These are phyloP conservation scores for Drosophila pseudotalamancana DNA, from an alignment of 2,888 invertebrate genomes.

Conservation along the genomic window DNA sequence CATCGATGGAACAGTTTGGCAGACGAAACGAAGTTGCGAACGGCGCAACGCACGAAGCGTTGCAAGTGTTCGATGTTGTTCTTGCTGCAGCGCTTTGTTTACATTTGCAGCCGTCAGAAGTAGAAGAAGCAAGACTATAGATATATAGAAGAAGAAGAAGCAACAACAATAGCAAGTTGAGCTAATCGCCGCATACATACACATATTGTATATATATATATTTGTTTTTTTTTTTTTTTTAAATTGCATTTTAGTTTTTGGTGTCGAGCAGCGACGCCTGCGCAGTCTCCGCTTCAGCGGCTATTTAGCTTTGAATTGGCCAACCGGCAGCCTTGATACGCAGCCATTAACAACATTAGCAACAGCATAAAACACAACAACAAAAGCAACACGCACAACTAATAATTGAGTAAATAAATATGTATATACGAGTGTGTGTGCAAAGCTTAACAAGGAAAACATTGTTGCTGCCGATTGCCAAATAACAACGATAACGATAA, in stretches of 20 bases:
- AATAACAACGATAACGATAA: constrained; percentile 18
- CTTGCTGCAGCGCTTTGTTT: constrained; percentile 43
- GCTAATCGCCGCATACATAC: constrained; percentile 52
- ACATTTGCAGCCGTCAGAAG: constrained; percentile 29
- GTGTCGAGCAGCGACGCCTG: constrained; percentile 61
- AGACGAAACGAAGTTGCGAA: constrained; percentile 51
- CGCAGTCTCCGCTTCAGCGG: constrained; percentile 49
- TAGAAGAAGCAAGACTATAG: constrained; percentile 6
- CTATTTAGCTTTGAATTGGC: constrained; percentile 54
- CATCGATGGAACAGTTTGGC: constrained; percentile 68
- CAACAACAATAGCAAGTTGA: constrained; percentile 23
- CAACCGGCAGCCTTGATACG: constrained; percentile 54
- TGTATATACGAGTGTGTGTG: constrained; percentile 11
- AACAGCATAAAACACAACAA: constrained; percentile 30
- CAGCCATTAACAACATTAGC: constrained; percentile 55
- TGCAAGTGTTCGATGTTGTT: constrained; percentile 40
- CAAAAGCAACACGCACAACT: constrained; percentile 7
- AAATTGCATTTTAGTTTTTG: constrained; percentile 63
- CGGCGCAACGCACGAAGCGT: constrained; percentile 43
- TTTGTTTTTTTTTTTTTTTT: constrained; percentile 27
- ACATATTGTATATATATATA: too few species aligned
- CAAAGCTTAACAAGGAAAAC: constrained; percentile 31
- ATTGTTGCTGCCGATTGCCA: constrained; percentile 19
- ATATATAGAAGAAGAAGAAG: background rate
- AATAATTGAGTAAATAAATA: constrained; percentile 29